Percentiles rank a stretch among this genome's conserved stretches.
Conservation (phyloP, 2,113 vertebrate genomes). For the Raja brachyura region DNA sequence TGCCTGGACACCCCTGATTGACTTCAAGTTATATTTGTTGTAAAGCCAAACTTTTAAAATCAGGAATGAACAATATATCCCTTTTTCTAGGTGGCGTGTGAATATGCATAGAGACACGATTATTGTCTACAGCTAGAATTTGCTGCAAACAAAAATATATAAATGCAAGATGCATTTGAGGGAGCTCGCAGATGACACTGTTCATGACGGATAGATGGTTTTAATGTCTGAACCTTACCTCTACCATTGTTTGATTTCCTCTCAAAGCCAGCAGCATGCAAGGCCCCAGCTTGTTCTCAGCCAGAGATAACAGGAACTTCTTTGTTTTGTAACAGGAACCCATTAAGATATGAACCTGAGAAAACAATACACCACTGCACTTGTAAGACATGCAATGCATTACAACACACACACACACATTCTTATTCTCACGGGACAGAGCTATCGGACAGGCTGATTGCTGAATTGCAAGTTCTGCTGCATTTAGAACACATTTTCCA, state of each 20-base stretch:
- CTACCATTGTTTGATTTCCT: conserved; percentile 98
- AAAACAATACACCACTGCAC: background rate
- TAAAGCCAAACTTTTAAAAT: background rate
- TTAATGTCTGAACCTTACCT: conserved; percentile 56
- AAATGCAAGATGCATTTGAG: background rate
- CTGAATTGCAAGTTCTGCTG: too few species aligned
- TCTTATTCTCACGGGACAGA: background rate
- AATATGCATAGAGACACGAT: background rate
- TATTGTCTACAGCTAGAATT: background rate
- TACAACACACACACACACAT: background rate
- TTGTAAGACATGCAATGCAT: background rate
- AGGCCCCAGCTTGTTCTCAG: conserved; percentile 94
- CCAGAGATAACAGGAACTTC: conserved; percentile 94
- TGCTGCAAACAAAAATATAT: background rate
- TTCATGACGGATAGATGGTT: background rate
- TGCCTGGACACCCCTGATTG: background rate
- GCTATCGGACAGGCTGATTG: too few species aligned
- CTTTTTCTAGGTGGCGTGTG: too few species aligned
- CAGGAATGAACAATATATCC: background rate
- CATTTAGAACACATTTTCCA: background rate
- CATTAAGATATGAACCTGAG: conserved; percentile 96
- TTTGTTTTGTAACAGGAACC: conserved; percentile 98
- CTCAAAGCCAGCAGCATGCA: conserved; percentile 95
- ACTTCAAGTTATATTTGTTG: background rate
- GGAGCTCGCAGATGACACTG: background rate